Evolutionary conservation across 2,888 invertebrate species (phyloP), one percentile per base, ranked within the genome.

Genomic region (Meloe dianella): DNA sequence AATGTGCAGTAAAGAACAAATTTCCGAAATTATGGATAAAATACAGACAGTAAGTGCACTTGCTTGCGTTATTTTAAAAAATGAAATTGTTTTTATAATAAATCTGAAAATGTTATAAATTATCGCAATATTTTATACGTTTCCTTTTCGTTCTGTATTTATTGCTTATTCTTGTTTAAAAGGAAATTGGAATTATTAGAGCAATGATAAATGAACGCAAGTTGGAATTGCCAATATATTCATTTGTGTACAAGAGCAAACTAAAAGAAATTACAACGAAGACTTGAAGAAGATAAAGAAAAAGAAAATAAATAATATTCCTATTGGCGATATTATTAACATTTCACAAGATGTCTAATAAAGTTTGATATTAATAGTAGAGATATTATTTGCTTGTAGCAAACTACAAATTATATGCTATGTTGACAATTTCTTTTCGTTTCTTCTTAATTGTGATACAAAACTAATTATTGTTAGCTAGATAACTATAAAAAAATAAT

Each of bases 1-100:
- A 67, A 87, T 91, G 90, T 90, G 90, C 84, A 89, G 89, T 81
- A 90, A 89, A 85, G 90, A 90, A 78, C 90, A 91, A 81, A 88
- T 91, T 78, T 86, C 86, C 75, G 89, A 90, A 79, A 86, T 91
- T 79, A 88, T 91, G 86, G 90, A 90, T 83, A 91, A 91, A 85
- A 87, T 91, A 80, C 90, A 91, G 85, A 89, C 89, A 90, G 91
- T 91, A 84, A 86, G 90, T 89, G n/a, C n/a, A n/a, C n/a, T n/a
- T n/a, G n/a, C n/a, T n/a, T n/a, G n/a, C n/a, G n/a, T n/a, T n/a
- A n/a, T 27, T 27, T 27, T 27, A 27, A 27, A 27, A n/a, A n/a
- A n/a, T n/a, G n/a, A n/a, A 27, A 27, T 27, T 27, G 27, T 27
- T 27, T 27, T 4, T 4, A 27, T 27, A 27, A 27, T 27, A 2